phyloP scores from a whole-genome alignment of 2,113 vertebrate genomes.

The Zosterops hypoxanthus region DNA sequence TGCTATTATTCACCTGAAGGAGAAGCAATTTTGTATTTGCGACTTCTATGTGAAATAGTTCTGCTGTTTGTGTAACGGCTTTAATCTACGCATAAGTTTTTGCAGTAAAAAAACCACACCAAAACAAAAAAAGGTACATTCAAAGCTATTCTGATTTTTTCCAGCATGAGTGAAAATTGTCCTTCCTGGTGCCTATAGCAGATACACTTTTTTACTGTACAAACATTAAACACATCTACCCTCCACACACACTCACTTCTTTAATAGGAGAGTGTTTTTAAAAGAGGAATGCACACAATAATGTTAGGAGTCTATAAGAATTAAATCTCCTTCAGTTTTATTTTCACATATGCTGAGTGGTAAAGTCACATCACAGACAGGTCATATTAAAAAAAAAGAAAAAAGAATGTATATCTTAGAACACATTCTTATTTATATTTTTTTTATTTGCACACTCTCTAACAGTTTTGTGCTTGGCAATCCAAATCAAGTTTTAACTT shows the following conservation, averaged over 20 bases:
- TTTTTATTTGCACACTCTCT: not conserved
- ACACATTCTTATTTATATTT: not conserved
- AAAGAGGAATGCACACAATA: not conserved
- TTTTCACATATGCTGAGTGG: not conserved
- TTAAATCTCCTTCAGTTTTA: not conserved
- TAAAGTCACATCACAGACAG: not conserved
- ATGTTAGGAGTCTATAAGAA: not conserved
- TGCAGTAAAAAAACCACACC: not conserved
- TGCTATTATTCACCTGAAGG: not conserved
- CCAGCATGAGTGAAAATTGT: not conserved
- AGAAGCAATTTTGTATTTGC: not conserved
- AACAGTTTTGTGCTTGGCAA: not conserved
- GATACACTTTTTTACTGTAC: not conserved
- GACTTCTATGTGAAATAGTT: not conserved
- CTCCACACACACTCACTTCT: not conserved
- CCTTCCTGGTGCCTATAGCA: not conserved
- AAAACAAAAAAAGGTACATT: not conserved
- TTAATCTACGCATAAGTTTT: rapidly evolving
- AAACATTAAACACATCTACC: not conserved
- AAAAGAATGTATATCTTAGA: not conserved
- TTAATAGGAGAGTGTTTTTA: not conserved
- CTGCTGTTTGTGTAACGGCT: not conserved
- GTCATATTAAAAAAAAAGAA: not conserved
- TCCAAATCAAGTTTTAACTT: not conserved
- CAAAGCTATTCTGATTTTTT: not conserved